These are phyloP conservation scores for Drepana arcuata DNA, from an alignment of 1,140 invertebrate genomes.

Conservation along the genomic window DNA sequence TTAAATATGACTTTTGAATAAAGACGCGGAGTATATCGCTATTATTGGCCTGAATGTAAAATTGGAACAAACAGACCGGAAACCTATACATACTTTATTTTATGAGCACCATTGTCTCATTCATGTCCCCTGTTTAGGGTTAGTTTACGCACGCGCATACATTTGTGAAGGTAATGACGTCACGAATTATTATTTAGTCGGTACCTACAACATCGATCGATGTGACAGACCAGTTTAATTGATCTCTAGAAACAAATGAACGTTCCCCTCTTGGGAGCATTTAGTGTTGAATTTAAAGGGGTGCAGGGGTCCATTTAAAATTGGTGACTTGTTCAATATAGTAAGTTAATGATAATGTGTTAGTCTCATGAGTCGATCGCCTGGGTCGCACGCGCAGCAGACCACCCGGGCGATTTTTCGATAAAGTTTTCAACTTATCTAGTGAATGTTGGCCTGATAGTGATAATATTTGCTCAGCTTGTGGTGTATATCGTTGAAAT, in stretches of 20 bases:
- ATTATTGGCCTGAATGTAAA: too few species aligned
- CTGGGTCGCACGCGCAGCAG: conserved; percentile 32
- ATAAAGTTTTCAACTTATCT: conserved; percentile 33
- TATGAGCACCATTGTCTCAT: conserved; percentile 23
- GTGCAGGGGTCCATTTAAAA: conserved; percentile 24
- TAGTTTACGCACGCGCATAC: conserved; percentile 31
- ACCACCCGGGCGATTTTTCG: conserved; percentile 38
- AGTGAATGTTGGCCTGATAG: conserved; percentile 15
- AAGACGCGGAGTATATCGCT: too few species aligned
- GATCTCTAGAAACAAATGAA: conserved; percentile 30
- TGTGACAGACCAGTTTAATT: conserved; percentile 29
- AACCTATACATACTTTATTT: too few species aligned
- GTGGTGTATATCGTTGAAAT: conserved; percentile 7
- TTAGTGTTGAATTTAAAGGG: conserved; percentile 15
- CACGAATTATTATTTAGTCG: conserved; percentile 46
- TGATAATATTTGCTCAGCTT: conserved; percentile 20
- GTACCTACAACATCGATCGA: conserved; percentile 36
- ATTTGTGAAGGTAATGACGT: conserved; percentile 40
- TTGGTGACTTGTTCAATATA: too few species aligned
- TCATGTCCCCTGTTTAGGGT: conserved; percentile 35
- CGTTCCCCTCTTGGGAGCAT: conserved; percentile 9
- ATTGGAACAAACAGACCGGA: too few species aligned
- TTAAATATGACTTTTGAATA: too few species aligned
- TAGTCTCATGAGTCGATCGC: conserved; percentile 13
- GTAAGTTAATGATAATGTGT: conserved; percentile 23